Percentiles rank a stretch among this genome's conserved stretches.
These are phyloP conservation scores for Gopherus flavomarginatus DNA, from an alignment of 2,113 vertebrate species.

Conservation along the genomic window DNA sequence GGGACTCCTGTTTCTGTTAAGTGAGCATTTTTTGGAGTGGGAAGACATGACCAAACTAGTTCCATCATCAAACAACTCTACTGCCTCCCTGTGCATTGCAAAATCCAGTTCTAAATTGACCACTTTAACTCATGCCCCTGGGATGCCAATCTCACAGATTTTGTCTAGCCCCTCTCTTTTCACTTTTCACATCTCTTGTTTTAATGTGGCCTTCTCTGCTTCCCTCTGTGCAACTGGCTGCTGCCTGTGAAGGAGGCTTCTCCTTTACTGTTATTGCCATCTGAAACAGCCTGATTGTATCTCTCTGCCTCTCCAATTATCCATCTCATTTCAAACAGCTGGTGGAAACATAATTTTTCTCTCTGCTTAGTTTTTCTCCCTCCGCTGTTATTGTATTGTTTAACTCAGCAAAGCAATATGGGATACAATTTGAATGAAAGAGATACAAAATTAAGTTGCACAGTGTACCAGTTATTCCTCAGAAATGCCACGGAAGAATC, in stretches of 20 bases:
- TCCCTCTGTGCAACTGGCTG: neutral
- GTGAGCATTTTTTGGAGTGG: neutral
- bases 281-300: neutral
- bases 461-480: neutral
- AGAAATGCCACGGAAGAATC: neutral
- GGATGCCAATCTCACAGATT: neutral
- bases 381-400: neutral
- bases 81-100: neutral
- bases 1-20: neutral
- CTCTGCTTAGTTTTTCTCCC: neutral
- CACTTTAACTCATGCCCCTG: neutral
- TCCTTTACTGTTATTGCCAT: neutral
- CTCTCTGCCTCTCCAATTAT: neutral
- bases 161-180: neutral
- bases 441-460: neutral
- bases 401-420: neutral
- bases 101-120: neutral
- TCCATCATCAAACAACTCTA: neutral
- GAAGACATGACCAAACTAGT: neutral
- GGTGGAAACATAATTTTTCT: neutral
- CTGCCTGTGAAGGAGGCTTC: neutral
- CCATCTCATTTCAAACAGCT: neutral
- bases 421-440: neutral
- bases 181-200: neutral
- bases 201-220: neutral